A percentile compares a stretch with the other conserved stretches of the same genome.
These are phyloP conservation scores for Neria commutata DNA, from an alignment of 2,888 invertebrate genomes.

Conservation along the genomic window DNA sequence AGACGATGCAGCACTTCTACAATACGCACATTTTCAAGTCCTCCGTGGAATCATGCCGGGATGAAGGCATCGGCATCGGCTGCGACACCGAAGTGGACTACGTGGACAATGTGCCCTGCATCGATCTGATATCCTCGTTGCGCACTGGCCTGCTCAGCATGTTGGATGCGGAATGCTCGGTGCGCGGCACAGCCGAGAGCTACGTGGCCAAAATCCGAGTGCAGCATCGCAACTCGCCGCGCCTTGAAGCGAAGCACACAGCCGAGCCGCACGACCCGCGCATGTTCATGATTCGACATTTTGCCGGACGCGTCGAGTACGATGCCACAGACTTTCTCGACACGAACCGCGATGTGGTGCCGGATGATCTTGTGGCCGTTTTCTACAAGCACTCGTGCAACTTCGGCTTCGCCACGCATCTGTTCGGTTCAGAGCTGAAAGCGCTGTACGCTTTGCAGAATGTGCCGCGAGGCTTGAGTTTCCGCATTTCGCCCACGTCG, in stretches of 20 bases:
- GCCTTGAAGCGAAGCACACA: conserved; percentile 73
- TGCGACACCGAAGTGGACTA: conserved; percentile 91
- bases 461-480: conserved; percentile 78
- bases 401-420: conserved; percentile 95
- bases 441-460: conserved; percentile 76
- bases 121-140: conserved; percentile 92
- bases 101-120: conserved; percentile 92
- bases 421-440: conserved; percentile 93
- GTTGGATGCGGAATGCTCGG: conserved; percentile 90
- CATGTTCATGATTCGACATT: conserved; percentile 90
- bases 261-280: conserved; percentile 80
- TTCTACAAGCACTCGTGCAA: conserved; percentile 92
- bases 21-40: conserved; percentile 96
- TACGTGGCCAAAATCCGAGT: conserved; percentile 80
- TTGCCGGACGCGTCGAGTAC: conserved; percentile 84
- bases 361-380: conserved; percentile 89
- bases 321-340: conserved; percentile 89
- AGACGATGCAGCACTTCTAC: conserved; percentile 97
- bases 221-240: conserved; percentile 82
- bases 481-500: conserved; percentile 88
- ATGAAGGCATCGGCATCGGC: conserved; percentile 87
- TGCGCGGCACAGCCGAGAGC: conserved; percentile 79
- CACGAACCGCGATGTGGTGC: conserved; percentile 90
- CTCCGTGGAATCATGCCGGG: conserved; percentile 89
- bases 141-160: conserved; percentile 89